A percentile compares a stretch with the other conserved stretches of the same genome.
phyloP scores from a whole-genome alignment of 2,113 vertebrate genomes.

The Planiliza haematocheilus region DNA sequence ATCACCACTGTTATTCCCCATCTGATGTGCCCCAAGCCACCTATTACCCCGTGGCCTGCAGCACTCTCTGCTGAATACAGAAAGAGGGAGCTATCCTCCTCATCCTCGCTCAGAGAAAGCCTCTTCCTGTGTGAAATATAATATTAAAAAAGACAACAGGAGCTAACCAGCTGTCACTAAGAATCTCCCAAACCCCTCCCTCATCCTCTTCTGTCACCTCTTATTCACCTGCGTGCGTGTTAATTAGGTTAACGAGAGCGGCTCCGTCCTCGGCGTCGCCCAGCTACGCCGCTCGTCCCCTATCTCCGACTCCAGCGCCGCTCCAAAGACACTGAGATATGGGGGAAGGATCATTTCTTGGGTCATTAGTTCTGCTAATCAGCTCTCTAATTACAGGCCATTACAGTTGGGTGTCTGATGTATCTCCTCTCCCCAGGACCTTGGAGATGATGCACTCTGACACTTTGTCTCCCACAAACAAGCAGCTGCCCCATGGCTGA shows the following conservation, averaged over 20 bases:
- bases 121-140: constrained; percentile 5
- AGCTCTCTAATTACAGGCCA: constrained; percentile 75
- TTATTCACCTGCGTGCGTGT: constrained; percentile 42
- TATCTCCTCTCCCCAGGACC: constrained; percentile 58
- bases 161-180: constrained; percentile 2
- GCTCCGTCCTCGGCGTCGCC: constrained; percentile 5
- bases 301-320: constrained; percentile 30
- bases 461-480: constrained; percentile 69
- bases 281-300: constrained; percentile 39
- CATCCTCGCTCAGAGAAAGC: constrained; percentile 5
- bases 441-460: constrained; percentile 65
- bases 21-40: constrained; percentile 72
- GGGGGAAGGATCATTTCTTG: constrained; percentile 65
- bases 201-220: constrained; percentile 25
- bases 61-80: constrained; percentile 57
- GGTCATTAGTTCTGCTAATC: constrained; percentile 79
- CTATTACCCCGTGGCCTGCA: constrained; percentile 75
- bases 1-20: constrained; percentile 81
- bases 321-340: constrained; percentile 54
- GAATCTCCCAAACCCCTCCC: constrained; percentile 10
- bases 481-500: constrained; percentile 48
- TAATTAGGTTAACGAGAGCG: constrained; percentile 55
- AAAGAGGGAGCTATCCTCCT: constrained; percentile 7
- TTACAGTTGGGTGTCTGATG: constrained; percentile 67
- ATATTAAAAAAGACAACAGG: constrained; percentile 5